Base-by-base conservation (phyloP, 2,888 invertebrate species). In the Podotricha telesiphe region DNA sequence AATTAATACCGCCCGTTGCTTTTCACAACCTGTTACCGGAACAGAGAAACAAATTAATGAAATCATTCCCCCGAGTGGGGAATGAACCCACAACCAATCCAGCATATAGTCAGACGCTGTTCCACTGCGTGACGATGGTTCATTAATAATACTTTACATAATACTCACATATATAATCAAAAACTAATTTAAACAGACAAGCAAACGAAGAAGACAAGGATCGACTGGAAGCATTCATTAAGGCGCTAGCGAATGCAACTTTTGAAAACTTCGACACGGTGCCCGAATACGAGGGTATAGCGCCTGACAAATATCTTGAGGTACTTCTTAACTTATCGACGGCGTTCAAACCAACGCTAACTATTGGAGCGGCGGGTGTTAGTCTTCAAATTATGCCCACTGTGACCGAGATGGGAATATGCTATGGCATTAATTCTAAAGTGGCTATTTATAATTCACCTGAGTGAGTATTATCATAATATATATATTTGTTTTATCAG, bases 391-490 rank as follows among this genome's bases (percentile, higher is more conserved):
- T 95, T n/a, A 88, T 94, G 51, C 93, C 94, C 11, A 95, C 94
- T 0, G 83, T 95, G 11, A 95, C 95, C 0, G 96, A 96, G 82
- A 94, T 95, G 91, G 96, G 96, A 1, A 82, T 95, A 67, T 96
- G 96, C 75, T 95, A 95, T 80, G 90, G 95, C 22, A 94, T 95
- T 61, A 96, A 96, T 80, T 95, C 96, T 0, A 88, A 94, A 76
- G 91, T 95, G 40, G 95, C 95, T 0, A 82, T 93, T 11, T 95
- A 94, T 78, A 94, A 93, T 80, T 93, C 94, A 11, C 94, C 93
- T 0, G 77, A 81, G 94, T 95, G 83, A 92, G 93, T 86, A 64
- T 34, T 22, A 47, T 45, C 48, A n/a, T 42, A 10, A 8, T 19
- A 4, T 37, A 8, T 37, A n/a, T n/a, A n/a, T n/a, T n/a, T n/a